Base-by-base conservation (phyloP, 2,797 vertebrate genomes). In the Bradypodion pumilum region DNA sequence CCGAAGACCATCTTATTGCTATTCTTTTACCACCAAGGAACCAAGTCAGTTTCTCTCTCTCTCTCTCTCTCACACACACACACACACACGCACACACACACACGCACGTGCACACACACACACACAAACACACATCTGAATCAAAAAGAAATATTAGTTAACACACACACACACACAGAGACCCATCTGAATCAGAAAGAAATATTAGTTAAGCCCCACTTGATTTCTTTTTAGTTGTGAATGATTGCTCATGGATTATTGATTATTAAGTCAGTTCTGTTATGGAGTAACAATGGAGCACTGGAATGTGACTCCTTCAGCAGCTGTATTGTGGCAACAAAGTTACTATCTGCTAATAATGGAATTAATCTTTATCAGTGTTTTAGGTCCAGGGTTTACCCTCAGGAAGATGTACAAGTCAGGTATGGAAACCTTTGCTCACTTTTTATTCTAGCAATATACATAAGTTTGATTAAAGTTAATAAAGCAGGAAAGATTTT, bases 401-500 rank as follows among this genome's bases (percentile, higher is more conserved):
- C 87, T 78, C 76, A 82, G 81, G 88, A 91, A 49, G 63, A 78
- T 66, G 52, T 8, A 68, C 60, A 77, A 83, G 76, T 52, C 89
- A 90, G 86, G 91, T 94, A 72, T 69, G 84, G 78, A 82, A 91
- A 89, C 88, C 83, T 69, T 56, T 68, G 74, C 68, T 68, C 89
- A 91, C 90, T 89, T 92, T 89, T 87, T 89, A 89, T 87, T 92
- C 83, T 44, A 83, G 63, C 62, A 46, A 62, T 56, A 68, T 86
- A 3, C 74, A 92, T 91, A 79, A 80, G 88, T 87, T 91, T 94
- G 91, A 92, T 90, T 92, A 78, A 91, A 94, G 82, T 83, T 91
- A 92, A 92, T 89, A 94, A 90, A 86, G 87, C 86, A 87, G 77
- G 83, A 77, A 70, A 88, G 78, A 82, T 92, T 93, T 93, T 93